Evolutionary conservation across 2,888 invertebrate species (phyloP).

Genomic region (Eilema depressum): DNA sequence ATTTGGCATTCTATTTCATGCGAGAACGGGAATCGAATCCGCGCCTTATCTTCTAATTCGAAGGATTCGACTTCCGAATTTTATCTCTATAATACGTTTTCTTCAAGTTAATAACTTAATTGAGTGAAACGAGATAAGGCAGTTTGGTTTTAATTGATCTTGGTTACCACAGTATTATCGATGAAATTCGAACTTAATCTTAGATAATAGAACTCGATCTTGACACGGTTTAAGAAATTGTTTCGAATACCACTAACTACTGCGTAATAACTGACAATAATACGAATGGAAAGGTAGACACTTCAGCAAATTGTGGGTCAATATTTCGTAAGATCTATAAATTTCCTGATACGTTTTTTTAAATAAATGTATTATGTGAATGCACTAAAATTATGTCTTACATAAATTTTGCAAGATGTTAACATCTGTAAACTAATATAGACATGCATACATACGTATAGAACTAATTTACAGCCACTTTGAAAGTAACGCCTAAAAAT

Average conservation of each 20-base stretch:
- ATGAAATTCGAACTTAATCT: slow-evolving; percentile 43
- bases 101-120: neutral
- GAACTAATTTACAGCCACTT: neutral
- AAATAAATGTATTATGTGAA: slow-evolving; percentile 28
- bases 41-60: too few relatives aligned
- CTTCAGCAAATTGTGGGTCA: slow-evolving; percentile 62
- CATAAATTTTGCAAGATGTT: slow-evolving; percentile 13
- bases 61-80: too few relatives aligned
- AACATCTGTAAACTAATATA: neutral
- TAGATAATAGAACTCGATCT: slow-evolving; percentile 79
- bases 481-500: neutral
- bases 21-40: too few relatives aligned
- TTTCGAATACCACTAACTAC: slow-evolving; percentile 73
- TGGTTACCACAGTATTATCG: too few relatives aligned
- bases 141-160: too few relatives aligned
- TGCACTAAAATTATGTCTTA: slow-evolving; percentile 28
- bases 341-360: slow-evolving; percentile 44
- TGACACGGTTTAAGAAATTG: slow-evolving; percentile 80
- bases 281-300: slow-evolving; percentile 71
- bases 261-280: slow-evolving; percentile 69
- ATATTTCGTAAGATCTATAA: slow-evolving; percentile 54
- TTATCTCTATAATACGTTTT: slow-evolving; percentile 52
- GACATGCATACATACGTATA: neutral
- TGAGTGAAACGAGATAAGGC: too few relatives aligned
- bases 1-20: too few relatives aligned